Evolutionary conservation across 2,888 invertebrate genomes (phyloP).

Genomic region (Brachyptera risi): DNA sequence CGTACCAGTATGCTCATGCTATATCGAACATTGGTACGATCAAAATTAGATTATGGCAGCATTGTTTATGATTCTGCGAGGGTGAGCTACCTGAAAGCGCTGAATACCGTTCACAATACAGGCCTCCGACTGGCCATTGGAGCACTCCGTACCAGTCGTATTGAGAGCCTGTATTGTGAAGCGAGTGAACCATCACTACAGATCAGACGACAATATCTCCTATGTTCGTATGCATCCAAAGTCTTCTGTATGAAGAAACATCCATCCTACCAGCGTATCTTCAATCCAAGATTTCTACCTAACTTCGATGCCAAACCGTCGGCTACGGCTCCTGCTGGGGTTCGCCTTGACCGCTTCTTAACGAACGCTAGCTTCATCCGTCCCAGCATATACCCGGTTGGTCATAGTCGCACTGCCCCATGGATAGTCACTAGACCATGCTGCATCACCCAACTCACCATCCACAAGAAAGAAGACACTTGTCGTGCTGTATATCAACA

Average conservation of each 20-base stretch:
- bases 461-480: background rate
- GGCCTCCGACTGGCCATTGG: background rate
- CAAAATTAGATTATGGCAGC: no score
- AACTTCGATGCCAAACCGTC: background rate
- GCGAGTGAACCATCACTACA: background rate
- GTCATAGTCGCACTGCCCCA: background rate
- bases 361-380: background rate
- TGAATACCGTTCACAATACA: conserved; percentile 1
- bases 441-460: background rate
- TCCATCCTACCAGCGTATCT: background rate
- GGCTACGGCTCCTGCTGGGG: background rate
- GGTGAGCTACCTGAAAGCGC: background rate
- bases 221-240: background rate
- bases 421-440: background rate
- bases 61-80: background rate
- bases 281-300: background rate
- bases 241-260: background rate
- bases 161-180: background rate
- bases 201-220: background rate
- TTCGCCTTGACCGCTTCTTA: background rate
- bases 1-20: conserved; percentile 6
- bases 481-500: background rate
- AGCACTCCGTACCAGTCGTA: no score
- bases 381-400: background rate
- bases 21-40: background rate